Evolutionary conservation across 2,888 invertebrate species (phyloP).

Genomic region (Cantharis flavilabris): DNA sequence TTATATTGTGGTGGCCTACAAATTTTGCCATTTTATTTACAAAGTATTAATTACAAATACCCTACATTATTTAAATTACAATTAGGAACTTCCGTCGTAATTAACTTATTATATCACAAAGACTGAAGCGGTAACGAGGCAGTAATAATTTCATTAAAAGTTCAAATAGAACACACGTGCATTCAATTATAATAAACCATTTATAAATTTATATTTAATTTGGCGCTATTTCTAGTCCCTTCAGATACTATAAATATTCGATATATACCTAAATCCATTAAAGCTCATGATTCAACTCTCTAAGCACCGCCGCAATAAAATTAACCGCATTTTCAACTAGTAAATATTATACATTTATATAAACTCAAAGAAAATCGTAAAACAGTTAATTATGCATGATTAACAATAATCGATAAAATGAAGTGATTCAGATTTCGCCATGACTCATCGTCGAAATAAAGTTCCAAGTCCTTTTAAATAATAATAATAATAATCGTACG

Average conservation of each 20-base stretch:
- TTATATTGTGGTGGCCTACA: slow-evolving; percentile 9
- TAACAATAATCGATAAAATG: slow-evolving; percentile 1
- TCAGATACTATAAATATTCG: slow-evolving; percentile 41
- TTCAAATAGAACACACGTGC: slow-evolving; percentile 53
- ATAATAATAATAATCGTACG: background rate
- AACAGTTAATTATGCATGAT: background rate
- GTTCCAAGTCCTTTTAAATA: slow-evolving; percentile 20
- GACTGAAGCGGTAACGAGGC: slow-evolving; percentile 51
- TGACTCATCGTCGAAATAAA: slow-evolving; percentile 30
- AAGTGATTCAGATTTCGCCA: slow-evolving; percentile 18
- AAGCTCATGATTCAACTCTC: slow-evolving; percentile 13
- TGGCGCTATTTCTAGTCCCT: slow-evolving; percentile 46
- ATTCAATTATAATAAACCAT: slow-evolving; percentile 54
- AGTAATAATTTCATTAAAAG: slow-evolving; percentile 54
- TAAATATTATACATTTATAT: slow-evolving; percentile 1
- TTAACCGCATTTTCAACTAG: background rate
- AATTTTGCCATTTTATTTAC: slow-evolving; percentile 46
- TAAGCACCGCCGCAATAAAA: slow-evolving; percentile 10
- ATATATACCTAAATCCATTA: slow-evolving; percentile 13
- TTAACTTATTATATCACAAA: slow-evolving; percentile 54
- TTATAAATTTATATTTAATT: slow-evolving; percentile 51
- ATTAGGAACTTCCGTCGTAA: slow-evolving; percentile 55
- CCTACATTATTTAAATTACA: slow-evolving; percentile 56
- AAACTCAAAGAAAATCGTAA: background rate
- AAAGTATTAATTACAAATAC: slow-evolving; percentile 53